phyloP scores from a whole-genome alignment of 2,113 vertebrate genomes.

The Galeopterus variegatus region DNA sequence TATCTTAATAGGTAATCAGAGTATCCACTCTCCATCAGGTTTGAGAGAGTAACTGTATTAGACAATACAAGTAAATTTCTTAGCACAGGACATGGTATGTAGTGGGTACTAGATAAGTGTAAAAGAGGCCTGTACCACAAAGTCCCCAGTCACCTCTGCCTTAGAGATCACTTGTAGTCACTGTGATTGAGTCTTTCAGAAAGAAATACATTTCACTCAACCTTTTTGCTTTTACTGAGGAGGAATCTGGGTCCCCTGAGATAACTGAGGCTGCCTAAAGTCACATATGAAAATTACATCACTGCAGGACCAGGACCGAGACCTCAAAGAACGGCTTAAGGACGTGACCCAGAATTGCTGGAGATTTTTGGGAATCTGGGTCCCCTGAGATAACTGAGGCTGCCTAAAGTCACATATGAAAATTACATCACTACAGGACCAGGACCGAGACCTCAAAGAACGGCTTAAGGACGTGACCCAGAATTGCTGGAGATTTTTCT shows the following conservation, averaged over 20 bases:
- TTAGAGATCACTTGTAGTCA: not conserved
- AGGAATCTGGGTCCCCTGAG: not conserved
- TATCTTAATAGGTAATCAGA: not conserved
- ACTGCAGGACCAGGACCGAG: not conserved
- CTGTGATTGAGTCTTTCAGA: not conserved
- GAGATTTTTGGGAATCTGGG: not conserved
- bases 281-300: not conserved
- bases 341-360: not conserved
- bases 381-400: not conserved
- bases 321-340: not conserved
- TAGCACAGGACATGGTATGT: not conserved
- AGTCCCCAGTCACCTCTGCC: not conserved
- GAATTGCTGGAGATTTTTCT: not conserved
- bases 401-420: not conserved
- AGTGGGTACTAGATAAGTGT: not conserved
- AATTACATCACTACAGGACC: not conserved
- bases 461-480: not conserved
- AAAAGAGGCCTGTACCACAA: not conserved
- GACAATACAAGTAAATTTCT: not conserved
- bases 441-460: not conserved
- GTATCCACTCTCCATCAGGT: not conserved
- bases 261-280: not conserved
- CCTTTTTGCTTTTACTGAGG: not conserved
- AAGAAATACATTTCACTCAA: not conserved
- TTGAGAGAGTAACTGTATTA: not conserved